A percentile compares a stretch with the other conserved stretches of the same genome.
Evolutionary conservation across 2,888 invertebrate genomes (phyloP).

Genomic region (Ischnus inquisitorius): DNA sequence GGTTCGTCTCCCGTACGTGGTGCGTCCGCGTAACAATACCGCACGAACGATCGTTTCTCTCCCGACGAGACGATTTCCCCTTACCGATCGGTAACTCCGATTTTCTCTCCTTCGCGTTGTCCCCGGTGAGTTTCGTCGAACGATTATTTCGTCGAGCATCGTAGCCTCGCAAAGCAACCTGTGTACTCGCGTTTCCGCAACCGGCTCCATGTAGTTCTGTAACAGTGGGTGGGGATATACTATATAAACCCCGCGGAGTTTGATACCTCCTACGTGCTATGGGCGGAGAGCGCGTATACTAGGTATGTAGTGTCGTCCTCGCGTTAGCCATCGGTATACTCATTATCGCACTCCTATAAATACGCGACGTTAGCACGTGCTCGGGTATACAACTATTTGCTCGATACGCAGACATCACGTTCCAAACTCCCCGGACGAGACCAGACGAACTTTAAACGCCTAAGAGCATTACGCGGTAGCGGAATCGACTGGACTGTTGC

Average conservation of each 20-base stretch:
- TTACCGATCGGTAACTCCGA: slow-evolving; percentile 6
- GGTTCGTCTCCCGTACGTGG: not conserved
- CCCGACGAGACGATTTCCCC: slow-evolving; percentile 24
- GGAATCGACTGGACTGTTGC: slow-evolving; percentile 17
- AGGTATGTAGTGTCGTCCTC: slow-evolving; percentile 60
- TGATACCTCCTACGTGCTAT: slow-evolving; percentile 24
- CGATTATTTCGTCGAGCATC: slow-evolving; percentile 55
- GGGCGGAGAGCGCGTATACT: slow-evolving; percentile 39
- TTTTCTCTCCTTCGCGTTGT: slow-evolving; percentile 11
- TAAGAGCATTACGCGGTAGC: not conserved
- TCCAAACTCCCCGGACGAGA: not conserved
- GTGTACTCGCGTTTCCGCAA: slow-evolving; percentile 45
- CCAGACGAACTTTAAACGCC: not conserved
- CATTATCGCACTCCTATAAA: slow-evolving; percentile 60
- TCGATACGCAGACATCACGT: slow-evolving; percentile 21
- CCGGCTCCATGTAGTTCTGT: slow-evolving; percentile 3
- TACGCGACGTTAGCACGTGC: slow-evolving; percentile 14
- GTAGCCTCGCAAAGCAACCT: slow-evolving; percentile 24
- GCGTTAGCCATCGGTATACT: slow-evolving; percentile 40
- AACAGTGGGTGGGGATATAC: slow-evolving; percentile 17
- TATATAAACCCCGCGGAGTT: slow-evolving; percentile 14
- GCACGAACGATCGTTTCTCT: slow-evolving; percentile 17
- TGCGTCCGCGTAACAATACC: slow-evolving; percentile 13
- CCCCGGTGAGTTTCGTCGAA: slow-evolving; percentile 47
- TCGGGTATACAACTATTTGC: slow-evolving; percentile 22